These are phyloP conservation scores for Alethe castanea DNA, from an alignment of 2,113 vertebrate species.

Conservation along the genomic window DNA sequence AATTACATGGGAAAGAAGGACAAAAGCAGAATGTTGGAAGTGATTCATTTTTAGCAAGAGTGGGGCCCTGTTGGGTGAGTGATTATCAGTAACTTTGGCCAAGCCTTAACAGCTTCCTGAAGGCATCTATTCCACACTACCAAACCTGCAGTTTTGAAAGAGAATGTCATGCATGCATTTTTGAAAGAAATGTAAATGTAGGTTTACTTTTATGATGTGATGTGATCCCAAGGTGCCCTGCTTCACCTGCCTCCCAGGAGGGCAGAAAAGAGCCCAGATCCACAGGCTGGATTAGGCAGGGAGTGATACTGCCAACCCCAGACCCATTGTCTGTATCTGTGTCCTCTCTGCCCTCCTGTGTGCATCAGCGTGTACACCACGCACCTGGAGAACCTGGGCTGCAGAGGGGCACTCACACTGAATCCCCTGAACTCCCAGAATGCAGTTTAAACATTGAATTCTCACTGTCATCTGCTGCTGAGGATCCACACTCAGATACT, in stretches of 20 bases:
- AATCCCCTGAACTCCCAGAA: neutral
- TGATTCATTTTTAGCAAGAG: neutral
- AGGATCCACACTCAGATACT: neutral
- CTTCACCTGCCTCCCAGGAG: neutral
- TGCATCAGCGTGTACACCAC: neutral
- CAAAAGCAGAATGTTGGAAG: neutral
- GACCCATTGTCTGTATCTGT: rapidly evolving
- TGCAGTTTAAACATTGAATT: neutral
- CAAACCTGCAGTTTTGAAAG: neutral
- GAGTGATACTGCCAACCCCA: rapidly evolving
- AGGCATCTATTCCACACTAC: neutral
- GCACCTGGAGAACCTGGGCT: neutral
- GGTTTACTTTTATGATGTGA: neutral
- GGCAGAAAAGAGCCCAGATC: neutral
- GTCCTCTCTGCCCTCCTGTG: neutral
- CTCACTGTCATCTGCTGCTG: neutral
- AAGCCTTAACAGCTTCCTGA: neutral
- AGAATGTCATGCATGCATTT: neutral
- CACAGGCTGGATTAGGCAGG: neutral
- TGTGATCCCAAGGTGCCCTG: neutral
- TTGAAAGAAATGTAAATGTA: neutral
- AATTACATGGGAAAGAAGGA: neutral
- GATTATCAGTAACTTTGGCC: neutral
- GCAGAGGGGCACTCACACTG: neutral
- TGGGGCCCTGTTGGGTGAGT: neutral